Base-by-base conservation (phyloP, 2,113 vertebrate species). In the Nibea albiflora region DNA sequence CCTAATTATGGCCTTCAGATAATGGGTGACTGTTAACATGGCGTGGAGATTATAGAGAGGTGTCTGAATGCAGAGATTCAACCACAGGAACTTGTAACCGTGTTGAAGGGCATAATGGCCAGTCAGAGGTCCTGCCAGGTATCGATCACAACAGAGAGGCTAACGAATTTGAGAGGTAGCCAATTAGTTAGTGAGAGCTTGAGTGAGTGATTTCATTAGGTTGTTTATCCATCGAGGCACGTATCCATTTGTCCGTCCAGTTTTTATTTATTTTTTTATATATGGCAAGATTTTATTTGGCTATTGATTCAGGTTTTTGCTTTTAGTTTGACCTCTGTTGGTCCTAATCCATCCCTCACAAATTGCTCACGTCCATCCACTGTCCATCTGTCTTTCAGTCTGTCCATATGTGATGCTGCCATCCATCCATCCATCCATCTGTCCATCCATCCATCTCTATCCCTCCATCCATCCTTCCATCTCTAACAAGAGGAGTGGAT, bases 401-500 rank as follows among this genome's bases (percentile, higher is more conserved):
- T 19, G 28, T 78, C 46, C 24, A 35, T 47, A 58, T 58, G 39
- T 74, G 47, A 70, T 77, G n/a, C 74, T 47, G 50, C 76, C 76
- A 53, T 89, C 75, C 61, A 86, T 84, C 60, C 68, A 72, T 85
- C 80, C 75, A 69, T 82, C 35, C 35, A 39, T 39, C 35, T 39
- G 35, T 39, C 35, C 35, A 39, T 39, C 35, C 35, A 39, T 39
- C 35, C 35, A 39, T 39, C 66, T 82, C 57, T 52, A 79, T 84
- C 83, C 75, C 69, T 93, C 81, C 82, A 85, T 86, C 89, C 81
- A 80, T 88, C 89, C 82, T 73, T 90, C 89, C 91, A 83, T 93
- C 86, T 93, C 92, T 94, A 94, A 95, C 95, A 96, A 94, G 94
- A 94, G 92, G 92, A 94, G 92, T 92, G 89, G 90, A 92, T 92